phyloP scores from a whole-genome alignment of 2,888 invertebrate genomes.

The Lepetodrilus schrolli region DNA sequence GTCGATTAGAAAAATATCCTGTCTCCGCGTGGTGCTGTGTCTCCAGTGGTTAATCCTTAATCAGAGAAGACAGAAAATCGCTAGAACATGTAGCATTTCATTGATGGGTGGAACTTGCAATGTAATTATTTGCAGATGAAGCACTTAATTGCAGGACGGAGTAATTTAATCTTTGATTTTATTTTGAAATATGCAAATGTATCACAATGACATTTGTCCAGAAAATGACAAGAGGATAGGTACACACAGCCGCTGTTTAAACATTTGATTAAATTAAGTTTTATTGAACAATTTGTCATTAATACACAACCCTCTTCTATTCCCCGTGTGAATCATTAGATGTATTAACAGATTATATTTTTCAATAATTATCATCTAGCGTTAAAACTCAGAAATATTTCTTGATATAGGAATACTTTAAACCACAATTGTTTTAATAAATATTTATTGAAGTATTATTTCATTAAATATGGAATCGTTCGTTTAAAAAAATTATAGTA shows the following conservation, averaged over 20 bases:
- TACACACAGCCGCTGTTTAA: background rate
- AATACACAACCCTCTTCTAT: too few species aligned
- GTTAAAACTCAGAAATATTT: too few species aligned
- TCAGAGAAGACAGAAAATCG: conserved; percentile 13
- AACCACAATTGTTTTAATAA: too few species aligned
- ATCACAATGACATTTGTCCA: background rate
- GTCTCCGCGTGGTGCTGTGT: background rate
- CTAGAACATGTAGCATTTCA: background rate
- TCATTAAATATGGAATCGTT: too few species aligned
- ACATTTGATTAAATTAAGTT: background rate
- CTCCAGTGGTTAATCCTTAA: background rate
- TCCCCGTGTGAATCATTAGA: too few species aligned
- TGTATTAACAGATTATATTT: too few species aligned
- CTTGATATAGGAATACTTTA: too few species aligned
- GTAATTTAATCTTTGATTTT: conserved; percentile 19
- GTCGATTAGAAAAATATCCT: background rate
- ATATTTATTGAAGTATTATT: too few species aligned
- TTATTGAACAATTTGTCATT: background rate
- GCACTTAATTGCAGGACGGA: conserved; percentile 11
- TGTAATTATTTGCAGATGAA: conserved; percentile 15
- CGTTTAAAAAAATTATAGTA: too few species aligned
- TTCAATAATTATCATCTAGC: too few species aligned
- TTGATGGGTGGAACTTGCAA: background rate
- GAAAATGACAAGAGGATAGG: background rate
- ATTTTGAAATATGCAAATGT: background rate